Base-by-base conservation (phyloP, 2,888 invertebrate species). In the Abrostola tripartita region DNA sequence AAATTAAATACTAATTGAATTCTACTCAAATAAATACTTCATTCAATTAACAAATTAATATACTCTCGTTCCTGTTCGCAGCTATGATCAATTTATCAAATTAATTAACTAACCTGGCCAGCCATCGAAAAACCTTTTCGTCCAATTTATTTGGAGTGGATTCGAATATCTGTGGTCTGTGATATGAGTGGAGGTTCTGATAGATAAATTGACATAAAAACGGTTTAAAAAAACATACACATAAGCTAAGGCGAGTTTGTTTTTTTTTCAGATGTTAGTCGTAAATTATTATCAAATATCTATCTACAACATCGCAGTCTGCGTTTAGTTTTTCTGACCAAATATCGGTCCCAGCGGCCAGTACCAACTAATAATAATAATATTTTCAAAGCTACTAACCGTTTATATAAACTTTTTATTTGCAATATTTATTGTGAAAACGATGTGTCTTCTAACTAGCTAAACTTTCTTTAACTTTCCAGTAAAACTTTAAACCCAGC, bases 141-240 rank as follows among this genome's bases (percentile, higher is more conserved):
- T 14, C 14, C 61, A 70, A 67, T 71, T 71, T 58, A 58, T 58
- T 55, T 56, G 8, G 35, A 61, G 36, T 38, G 67, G 12, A 14
- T 12, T 9, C 12, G 24, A 12, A 41, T 24, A 12, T 37, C 12
- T 37, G 10, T 5, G 42, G 24, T 55, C 10, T 10, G 24, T 44
- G 36, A 14, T 47, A 9, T 14, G 12, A 24, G 14, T 5, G 10
- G 44, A 8, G 12, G 14, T 8, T 47, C 24, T 24, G 44, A 9
- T 14, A 12, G 14, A 24, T n/a, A 42, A 42, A n/a, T 8, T 42
- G n/a, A 6, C 40, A 11, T 40, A 40, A 40, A 40, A 11, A 10
- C 0, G 5, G 40, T 11, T 1, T 11, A 40, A 11, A 11, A n/a
- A n/a, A n/a, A n/a, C n/a, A n/a, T n/a, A n/a, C n/a, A n/a, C n/a